phyloP scores from a whole-genome alignment of 2,113 vertebrate species.

The human region DNA sequence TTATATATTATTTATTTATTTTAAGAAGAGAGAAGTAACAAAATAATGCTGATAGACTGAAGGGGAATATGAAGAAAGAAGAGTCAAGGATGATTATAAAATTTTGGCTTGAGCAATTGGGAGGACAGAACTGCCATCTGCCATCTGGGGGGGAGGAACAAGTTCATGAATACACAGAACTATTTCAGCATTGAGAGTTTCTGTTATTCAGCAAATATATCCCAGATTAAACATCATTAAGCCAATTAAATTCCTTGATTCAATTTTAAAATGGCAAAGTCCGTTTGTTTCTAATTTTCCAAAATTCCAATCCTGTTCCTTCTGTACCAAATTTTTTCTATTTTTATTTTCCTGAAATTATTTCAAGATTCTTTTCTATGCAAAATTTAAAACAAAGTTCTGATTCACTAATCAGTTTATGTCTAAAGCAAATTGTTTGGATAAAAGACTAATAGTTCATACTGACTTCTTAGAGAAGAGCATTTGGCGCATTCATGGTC shows the following conservation, averaged over 20 bases:
- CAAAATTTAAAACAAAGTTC: not conserved
- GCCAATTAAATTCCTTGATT: constrained; percentile 15
- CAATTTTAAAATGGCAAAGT: constrained; percentile 6
- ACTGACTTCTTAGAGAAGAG: not conserved
- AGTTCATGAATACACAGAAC: not conserved
- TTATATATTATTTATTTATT: not conserved
- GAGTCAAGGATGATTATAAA: not conserved
- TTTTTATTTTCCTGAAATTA: constrained; percentile 9
- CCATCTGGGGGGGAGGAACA: not conserved
- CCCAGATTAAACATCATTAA: not conserved
- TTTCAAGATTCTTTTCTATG: not conserved
- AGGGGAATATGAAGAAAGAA: not conserved
- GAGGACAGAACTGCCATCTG: not conserved
- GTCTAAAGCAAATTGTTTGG: not conserved
- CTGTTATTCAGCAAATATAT: not conserved
- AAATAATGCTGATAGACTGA: not conserved
- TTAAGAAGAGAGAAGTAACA: not conserved
- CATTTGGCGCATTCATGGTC: not conserved
- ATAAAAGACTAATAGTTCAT: not conserved
- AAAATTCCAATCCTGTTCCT: not conserved
- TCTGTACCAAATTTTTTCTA: not conserved
- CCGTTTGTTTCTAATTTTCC: not conserved
- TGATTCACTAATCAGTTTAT: constrained; percentile 23
- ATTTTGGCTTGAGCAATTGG: not conserved
- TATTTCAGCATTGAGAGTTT: not conserved